These are phyloP conservation scores for Burhinus bistriatus DNA, from an alignment of 2,113 vertebrate species.

Conservation along the genomic window DNA sequence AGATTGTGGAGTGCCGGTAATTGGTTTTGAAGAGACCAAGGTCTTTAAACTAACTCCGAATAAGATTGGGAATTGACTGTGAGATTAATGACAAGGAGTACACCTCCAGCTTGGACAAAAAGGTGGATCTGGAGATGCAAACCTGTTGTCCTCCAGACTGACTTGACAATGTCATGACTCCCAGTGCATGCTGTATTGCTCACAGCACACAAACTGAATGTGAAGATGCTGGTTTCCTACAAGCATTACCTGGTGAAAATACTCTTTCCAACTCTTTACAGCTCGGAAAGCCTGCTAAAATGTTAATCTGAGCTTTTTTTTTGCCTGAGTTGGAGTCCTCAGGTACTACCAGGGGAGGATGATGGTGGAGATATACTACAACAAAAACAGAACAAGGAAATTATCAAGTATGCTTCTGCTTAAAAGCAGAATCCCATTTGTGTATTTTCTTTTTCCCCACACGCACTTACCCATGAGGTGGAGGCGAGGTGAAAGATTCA, in stretches of 20 bases:
- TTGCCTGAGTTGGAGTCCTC: not conserved
- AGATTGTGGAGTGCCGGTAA: not conserved
- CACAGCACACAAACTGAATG: not conserved
- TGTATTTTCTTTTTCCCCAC: not conserved
- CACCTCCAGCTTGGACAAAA: not conserved
- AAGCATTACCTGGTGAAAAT: not conserved
- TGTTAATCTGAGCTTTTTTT: not conserved
- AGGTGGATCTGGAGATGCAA: not conserved
- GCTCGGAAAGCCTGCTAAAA: not conserved
- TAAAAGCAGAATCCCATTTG: not conserved
- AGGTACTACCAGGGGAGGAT: not conserved
- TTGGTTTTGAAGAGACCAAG: not conserved
- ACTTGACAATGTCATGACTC: not conserved
- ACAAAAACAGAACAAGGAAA: not conserved
- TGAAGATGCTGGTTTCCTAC: not conserved
- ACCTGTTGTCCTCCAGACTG: not conserved
- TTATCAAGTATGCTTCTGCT: not conserved
- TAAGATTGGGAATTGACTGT: not conserved
- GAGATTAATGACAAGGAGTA: not conserved
- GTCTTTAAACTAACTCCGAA: not conserved
- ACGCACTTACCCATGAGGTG: not conserved
- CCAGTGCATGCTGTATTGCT: not conserved
- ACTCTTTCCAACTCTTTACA: not conserved
- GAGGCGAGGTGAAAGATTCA: not conserved
- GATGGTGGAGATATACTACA: not conserved